These are phyloP conservation scores for Thunnus thynnus DNA, from an alignment of 2,113 vertebrate species.

Conservation along the genomic window DNA sequence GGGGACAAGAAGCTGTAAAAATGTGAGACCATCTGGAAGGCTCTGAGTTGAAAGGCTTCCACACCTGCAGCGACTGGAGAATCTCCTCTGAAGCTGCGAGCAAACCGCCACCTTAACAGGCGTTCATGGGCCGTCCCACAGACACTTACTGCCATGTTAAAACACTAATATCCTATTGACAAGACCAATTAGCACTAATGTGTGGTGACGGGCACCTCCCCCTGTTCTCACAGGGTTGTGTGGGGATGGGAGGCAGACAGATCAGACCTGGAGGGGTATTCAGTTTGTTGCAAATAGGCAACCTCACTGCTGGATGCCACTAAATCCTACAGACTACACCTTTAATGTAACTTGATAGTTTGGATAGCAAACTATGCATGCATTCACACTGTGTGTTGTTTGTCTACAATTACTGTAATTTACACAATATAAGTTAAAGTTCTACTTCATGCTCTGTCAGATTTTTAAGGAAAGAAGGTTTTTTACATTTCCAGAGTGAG, in stretches of 20 bases:
- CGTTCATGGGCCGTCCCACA: conserved; percentile 37
- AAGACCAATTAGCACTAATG: conserved; percentile 79
- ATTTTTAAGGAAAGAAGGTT: too few species aligned
- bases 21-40: conserved; percentile 69
- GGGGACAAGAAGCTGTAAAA: conserved; percentile 64
- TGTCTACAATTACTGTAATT: too few species aligned
- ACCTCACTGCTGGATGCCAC: too few species aligned
- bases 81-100: conserved; percentile 46
- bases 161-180: conserved; percentile 69
- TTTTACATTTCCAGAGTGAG: too few species aligned
- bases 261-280: too few species aligned
- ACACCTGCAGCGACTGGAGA: conserved; percentile 60
- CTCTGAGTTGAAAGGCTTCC: conserved; percentile 65
- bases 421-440: too few species aligned
- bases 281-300: too few species aligned
- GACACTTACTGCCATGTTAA: conserved; percentile 62
- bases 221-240: conserved; percentile 63
- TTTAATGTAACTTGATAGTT: too few species aligned
- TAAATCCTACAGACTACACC: too few species aligned
- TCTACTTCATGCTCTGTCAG: too few species aligned
- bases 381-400: too few species aligned
- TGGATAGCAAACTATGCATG: too few species aligned
- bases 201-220: conserved; percentile 57
- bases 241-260: neutral
- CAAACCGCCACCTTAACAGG: conserved; percentile 39